A percentile compares a stretch with the other conserved stretches of the same genome.
These are phyloP conservation scores for Tragelaphus buxtoni DNA, from an alignment of 2,113 vertebrate species.

Conservation along the genomic window DNA sequence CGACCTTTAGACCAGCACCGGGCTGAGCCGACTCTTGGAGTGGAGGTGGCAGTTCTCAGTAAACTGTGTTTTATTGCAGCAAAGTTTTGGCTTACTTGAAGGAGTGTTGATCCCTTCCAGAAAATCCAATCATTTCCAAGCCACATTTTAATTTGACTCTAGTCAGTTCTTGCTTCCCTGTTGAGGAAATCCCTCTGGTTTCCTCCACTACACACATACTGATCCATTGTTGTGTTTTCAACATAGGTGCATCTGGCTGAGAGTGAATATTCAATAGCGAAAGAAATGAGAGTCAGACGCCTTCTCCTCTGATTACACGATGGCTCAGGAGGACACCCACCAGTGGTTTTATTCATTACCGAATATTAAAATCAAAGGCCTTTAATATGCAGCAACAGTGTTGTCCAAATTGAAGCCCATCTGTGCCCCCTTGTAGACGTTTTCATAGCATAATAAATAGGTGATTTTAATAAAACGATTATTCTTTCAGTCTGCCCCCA, in stretches of 20 bases:
- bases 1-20: not conserved
- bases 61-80: not conserved
- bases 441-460: slow-evolving; percentile 44
- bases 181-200: slow-evolving; percentile 24
- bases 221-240: slow-evolving; percentile 30
- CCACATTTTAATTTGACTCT: slow-evolving; percentile 31
- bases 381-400: slow-evolving; percentile 59
- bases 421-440: slow-evolving; percentile 44
- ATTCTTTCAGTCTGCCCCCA: slow-evolving; percentile 12
- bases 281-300: slow-evolving; percentile 49
- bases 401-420: slow-evolving; percentile 67
- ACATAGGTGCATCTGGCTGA: slow-evolving; percentile 52
- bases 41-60: not conserved
- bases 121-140: slow-evolving; percentile 25
- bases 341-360: slow-evolving; percentile 68
- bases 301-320: slow-evolving; percentile 57
- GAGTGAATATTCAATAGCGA: slow-evolving; percentile 53
- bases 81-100: not conserved
- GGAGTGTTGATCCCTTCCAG: not conserved
- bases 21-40: not conserved
- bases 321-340: slow-evolving; percentile 65
- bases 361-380: slow-evolving; percentile 66
- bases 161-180: slow-evolving; percentile 42
- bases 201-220: not conserved
- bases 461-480: slow-evolving; percentile 55